Conservation (phyloP, 2,888 invertebrate species). For the Troilus luridus region DNA sequence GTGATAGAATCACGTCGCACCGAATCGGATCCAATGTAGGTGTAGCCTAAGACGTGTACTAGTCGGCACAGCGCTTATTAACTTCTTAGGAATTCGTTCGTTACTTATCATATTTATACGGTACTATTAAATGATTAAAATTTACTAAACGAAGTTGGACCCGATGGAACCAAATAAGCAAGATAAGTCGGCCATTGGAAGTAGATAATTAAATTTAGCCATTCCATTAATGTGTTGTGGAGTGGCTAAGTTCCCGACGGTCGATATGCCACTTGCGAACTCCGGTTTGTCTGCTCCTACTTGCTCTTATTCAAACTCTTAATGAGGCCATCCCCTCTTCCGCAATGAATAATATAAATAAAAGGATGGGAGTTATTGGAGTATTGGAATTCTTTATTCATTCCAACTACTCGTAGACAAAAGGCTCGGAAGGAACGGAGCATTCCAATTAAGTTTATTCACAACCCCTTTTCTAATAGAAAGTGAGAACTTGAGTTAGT, state of each 20-base stretch:
- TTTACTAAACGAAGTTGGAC: neutral
- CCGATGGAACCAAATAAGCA: neutral
- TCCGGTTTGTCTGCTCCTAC: neutral
- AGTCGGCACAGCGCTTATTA: too few species aligned
- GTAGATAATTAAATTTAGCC: neutral
- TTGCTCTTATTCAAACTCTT: constrained; percentile 5
- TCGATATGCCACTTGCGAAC: neutral
- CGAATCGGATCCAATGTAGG: too few species aligned
- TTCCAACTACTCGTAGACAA: too few species aligned
- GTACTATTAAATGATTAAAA: too few species aligned
- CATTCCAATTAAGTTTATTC: too few species aligned
- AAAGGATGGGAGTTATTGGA: neutral
- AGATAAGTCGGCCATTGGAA: neutral
- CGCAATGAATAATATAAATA: neutral
- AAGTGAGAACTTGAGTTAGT: too few species aligned
- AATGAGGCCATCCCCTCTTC: neutral
- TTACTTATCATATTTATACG: too few species aligned
- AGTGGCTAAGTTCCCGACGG: neutral
- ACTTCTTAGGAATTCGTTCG: too few species aligned
- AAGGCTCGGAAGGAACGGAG: too few species aligned
- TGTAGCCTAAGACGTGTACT: too few species aligned
- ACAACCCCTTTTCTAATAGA: too few species aligned
- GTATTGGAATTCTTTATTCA: neutral
- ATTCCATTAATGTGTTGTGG: neutral
- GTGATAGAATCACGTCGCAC: too few species aligned